phyloP scores from a whole-genome alignment of 2,888 invertebrate species.

The Tipula unca region DNA sequence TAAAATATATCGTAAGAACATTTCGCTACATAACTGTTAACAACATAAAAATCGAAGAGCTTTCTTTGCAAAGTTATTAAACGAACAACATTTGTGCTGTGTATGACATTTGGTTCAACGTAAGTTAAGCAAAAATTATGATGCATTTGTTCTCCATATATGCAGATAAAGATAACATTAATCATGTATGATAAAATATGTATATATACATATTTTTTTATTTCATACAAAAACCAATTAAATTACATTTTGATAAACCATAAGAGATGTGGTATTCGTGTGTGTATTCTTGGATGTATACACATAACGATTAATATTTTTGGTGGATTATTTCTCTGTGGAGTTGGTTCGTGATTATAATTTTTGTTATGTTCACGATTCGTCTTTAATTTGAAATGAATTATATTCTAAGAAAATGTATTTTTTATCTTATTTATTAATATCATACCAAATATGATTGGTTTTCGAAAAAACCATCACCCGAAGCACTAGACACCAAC shows the following conservation, averaged over 20 bases:
- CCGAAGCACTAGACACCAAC: neutral
- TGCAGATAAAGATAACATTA: neutral
- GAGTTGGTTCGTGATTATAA: neutral
- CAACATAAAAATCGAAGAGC: neutral
- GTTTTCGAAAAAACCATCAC: neutral
- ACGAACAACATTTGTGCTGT: neutral
- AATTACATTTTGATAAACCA: neutral
- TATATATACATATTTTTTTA: no score
- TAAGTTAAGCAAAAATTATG: neutral
- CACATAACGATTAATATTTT: neutral
- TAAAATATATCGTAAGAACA: neutral
- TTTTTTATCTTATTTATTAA: neutral
- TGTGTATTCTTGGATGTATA: neutral
- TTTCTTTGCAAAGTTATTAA: neutral
- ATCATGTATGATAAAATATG: no score
- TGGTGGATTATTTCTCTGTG: neutral
- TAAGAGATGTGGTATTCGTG: neutral
- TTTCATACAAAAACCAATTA: neutral
- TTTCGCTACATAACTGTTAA: neutral
- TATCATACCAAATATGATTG: neutral
- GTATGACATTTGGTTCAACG: neutral
- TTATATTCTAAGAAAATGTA: no score
- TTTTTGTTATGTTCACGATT: neutral
- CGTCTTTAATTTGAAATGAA: neutral
- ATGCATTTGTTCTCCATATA: neutral